Evolutionary conservation across 2,797 vertebrate species (phyloP).

Genomic region (Parauchenoglanis punctatus): DNA sequence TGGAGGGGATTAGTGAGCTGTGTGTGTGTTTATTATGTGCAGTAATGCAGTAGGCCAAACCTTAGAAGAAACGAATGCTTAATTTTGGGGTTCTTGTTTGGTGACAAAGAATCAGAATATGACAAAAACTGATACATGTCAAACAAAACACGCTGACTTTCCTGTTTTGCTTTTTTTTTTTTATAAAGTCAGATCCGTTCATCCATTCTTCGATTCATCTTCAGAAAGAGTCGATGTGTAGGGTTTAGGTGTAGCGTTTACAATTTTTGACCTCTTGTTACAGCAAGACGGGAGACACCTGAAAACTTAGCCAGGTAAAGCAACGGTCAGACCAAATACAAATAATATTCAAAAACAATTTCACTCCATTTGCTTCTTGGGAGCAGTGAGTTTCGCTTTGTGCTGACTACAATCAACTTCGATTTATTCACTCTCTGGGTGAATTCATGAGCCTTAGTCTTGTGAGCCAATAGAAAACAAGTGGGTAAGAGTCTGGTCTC

Average conservation of each 20-base stretch:
- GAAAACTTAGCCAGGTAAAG: background rate
- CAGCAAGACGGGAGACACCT: background rate
- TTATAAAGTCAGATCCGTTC: no score
- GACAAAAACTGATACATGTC: background rate
- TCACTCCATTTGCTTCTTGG: background rate
- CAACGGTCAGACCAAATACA: background rate
- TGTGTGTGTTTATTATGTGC: conserved; percentile 5
- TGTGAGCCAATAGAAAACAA: background rate
- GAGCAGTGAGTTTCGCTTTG: background rate
- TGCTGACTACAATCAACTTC: background rate
- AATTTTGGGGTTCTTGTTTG: background rate
- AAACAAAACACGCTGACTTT: background rate
- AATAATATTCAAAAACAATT: background rate
- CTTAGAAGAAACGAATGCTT: background rate
- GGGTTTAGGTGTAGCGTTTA: background rate
- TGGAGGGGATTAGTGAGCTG: conserved; percentile 67
- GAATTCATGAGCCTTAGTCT: background rate
- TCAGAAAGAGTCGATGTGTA: background rate
- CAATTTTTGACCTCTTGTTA: background rate
- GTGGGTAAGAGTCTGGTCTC: background rate
- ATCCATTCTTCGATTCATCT: background rate
- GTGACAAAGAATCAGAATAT: background rate
- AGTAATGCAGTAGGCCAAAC: background rate
- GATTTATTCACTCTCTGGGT: background rate
- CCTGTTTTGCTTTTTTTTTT: background rate